Percentiles rank a stretch among this genome's conserved stretches.
phyloP scores from a whole-genome alignment of 1,140 invertebrate genomes.

The Achatina immaculata region DNA sequence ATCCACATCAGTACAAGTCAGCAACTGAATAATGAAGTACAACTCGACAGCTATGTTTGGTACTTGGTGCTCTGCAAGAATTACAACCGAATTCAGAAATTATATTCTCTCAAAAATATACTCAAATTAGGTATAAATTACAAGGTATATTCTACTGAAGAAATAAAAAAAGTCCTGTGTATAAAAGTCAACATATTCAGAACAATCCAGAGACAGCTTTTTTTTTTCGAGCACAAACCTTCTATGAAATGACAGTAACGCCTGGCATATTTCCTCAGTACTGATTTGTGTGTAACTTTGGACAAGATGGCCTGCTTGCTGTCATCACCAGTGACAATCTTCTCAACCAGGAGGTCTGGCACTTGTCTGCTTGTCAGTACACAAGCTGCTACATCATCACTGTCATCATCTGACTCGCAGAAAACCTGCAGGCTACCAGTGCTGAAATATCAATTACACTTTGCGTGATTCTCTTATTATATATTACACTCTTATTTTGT shows the following conservation, averaged over 20 bases:
- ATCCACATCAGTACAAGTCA: conserved; percentile 27
- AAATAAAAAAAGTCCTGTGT: no score
- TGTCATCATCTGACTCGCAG: not conserved
- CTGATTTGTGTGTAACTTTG: conserved; percentile 18
- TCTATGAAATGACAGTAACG: conserved; percentile 30
- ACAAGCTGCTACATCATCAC: not conserved
- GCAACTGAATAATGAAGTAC: conserved; percentile 30
- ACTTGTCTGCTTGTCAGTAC: not conserved
- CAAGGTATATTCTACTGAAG: no score
- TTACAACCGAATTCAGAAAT: conserved; percentile 10
- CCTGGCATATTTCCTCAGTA: conserved; percentile 15
- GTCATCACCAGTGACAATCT: not conserved
- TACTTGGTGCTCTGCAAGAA: conserved; percentile 30
- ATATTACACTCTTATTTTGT: no score
- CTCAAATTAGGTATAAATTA: no score
- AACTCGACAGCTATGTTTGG: conserved; percentile 29
- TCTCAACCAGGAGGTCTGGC: not conserved
- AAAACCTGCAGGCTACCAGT: not conserved
- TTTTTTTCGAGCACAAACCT: no score
- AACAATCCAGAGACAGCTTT: no score
- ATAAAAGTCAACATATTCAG: no score
- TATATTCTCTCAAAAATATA: no score
- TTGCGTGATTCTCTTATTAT: no score
- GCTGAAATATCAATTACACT: conserved; percentile 10
- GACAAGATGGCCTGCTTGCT: not conserved